A percentile compares a stretch with the other conserved stretches of the same genome.
Evolutionary conservation across 2,888 invertebrate species (phyloP).

Genomic region (Sminthurinus aureus): DNA sequence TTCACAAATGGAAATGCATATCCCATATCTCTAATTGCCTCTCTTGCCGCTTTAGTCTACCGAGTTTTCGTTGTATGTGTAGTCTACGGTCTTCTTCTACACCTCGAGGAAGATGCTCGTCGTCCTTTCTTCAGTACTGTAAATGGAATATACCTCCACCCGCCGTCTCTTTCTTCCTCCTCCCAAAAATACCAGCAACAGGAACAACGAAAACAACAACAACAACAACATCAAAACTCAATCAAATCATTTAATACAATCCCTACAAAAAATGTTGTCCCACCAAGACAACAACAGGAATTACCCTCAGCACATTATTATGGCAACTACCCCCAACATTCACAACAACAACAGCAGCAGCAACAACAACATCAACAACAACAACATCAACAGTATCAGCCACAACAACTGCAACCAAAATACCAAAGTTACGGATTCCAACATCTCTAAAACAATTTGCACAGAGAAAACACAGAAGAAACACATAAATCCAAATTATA

Average conservation of each 20-base stretch:
- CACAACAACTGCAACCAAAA: too few species aligned
- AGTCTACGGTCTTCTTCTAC: constrained; percentile 38
- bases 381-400: too few species aligned
- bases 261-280: too few species aligned
- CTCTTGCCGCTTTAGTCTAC: constrained; percentile 29
- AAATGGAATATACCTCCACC: constrained; percentile 35
- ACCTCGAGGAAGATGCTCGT: constrained; percentile 33
- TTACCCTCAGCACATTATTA: background rate
- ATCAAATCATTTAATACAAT: too few species aligned
- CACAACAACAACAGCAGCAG: too few species aligned
- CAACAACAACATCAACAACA: too few species aligned
- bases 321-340: background rate
- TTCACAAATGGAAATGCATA: constrained; percentile 38
- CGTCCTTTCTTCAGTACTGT: constrained; percentile 35
- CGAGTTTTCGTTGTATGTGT: constrained; percentile 35
- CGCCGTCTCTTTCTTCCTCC: background rate
- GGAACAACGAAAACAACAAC: too few species aligned
- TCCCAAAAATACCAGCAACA: too few species aligned
- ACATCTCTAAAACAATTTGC: background rate
- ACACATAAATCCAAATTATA: too few species aligned
- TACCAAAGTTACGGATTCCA: constrained; percentile 13
- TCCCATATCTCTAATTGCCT: constrained; percentile 32
- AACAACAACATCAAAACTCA: too few species aligned
- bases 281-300: too few species aligned
- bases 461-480: too few species aligned